A percentile compares a stretch with the other conserved stretches of the same genome.
Conservation (phyloP, 2,888 invertebrate species). For the Catocala sponsa region DNA sequence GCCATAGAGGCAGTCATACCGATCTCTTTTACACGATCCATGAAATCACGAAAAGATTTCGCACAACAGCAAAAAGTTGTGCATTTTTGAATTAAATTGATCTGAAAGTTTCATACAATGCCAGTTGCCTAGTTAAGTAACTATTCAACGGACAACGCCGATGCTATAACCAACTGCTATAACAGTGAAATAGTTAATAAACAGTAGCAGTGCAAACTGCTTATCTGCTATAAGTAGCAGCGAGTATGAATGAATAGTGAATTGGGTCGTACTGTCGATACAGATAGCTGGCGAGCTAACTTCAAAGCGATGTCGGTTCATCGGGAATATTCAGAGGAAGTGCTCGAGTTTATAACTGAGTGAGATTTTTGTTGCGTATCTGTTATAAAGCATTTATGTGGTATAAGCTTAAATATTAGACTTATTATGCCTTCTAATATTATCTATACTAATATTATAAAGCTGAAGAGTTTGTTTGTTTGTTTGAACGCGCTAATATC, state of each 20-base stretch:
- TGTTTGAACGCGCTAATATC: too few relatives aligned
- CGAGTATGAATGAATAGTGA: slow-evolving; percentile 2
- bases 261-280: slow-evolving; percentile 7
- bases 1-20: too few relatives aligned
- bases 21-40: too few relatives aligned
- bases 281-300: background rate
- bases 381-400: background rate
- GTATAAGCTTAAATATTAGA: background rate
- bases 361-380: background rate
- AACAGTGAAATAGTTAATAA: background rate
- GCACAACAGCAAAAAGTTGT: too few relatives aligned
- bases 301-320: slow-evolving; percentile 4
- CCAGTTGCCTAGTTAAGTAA: too few relatives aligned
- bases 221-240: slow-evolving; percentile 4
- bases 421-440: too few relatives aligned
- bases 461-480: too few relatives aligned
- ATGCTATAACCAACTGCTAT: background rate
- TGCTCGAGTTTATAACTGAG: background rate
- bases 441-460: too few relatives aligned
- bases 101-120: too few relatives aligned
- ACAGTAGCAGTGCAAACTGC: background rate
- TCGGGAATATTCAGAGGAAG: slow-evolving; percentile 3
- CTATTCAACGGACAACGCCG: too few relatives aligned
- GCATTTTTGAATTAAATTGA: too few relatives aligned
- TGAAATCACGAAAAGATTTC: too few relatives aligned